These are phyloP conservation scores for Oreohelix idahoensis DNA, from an alignment of 1,140 invertebrate species.

Conservation along the genomic window DNA sequence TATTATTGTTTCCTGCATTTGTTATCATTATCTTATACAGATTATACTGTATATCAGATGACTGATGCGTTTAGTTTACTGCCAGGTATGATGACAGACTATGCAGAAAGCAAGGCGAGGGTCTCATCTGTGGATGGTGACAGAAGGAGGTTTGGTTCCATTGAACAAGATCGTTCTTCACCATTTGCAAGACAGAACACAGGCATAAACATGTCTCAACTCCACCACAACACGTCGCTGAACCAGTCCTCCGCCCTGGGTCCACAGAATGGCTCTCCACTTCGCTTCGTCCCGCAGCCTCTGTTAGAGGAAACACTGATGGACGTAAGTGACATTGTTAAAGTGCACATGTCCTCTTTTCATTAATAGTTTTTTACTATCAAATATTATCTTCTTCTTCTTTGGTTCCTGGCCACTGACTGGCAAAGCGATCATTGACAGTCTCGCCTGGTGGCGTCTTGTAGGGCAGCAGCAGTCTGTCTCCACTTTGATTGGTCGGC, in stretches of 20 bases:
- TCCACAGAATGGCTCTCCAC: conserved; percentile 77
- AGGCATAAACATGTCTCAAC: conserved; percentile 54
- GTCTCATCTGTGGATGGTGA: conserved; percentile 53
- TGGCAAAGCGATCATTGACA: too few species aligned
- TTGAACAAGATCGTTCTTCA: conserved; percentile 51
- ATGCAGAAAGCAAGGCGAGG: conserved; percentile 52
- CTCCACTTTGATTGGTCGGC: too few species aligned
- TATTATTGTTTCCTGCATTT: too few species aligned
- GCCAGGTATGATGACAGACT: conserved; percentile 46
- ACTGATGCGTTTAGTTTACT: background rate
- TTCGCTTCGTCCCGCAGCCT: conserved; percentile 90
- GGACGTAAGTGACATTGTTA: conserved; percentile 77
- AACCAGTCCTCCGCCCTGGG: conserved; percentile 74
- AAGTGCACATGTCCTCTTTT: background rate
- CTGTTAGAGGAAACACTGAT: conserved; percentile 95
- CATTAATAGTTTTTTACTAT: too few species aligned
- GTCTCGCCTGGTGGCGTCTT: too few species aligned
- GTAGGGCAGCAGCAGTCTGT: too few species aligned
- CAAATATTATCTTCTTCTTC: too few species aligned
- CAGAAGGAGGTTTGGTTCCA: conserved; percentile 45
- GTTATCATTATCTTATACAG: too few species aligned
- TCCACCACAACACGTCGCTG: conserved; percentile 68
- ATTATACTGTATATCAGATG: too few species aligned
- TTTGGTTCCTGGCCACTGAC: too few species aligned
- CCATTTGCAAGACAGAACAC: conserved; percentile 44